Evolutionary conservation across 2,888 invertebrate species (phyloP), one percentile per base, ranked within the genome.

Genomic region (Melanotus villosus): DNA sequence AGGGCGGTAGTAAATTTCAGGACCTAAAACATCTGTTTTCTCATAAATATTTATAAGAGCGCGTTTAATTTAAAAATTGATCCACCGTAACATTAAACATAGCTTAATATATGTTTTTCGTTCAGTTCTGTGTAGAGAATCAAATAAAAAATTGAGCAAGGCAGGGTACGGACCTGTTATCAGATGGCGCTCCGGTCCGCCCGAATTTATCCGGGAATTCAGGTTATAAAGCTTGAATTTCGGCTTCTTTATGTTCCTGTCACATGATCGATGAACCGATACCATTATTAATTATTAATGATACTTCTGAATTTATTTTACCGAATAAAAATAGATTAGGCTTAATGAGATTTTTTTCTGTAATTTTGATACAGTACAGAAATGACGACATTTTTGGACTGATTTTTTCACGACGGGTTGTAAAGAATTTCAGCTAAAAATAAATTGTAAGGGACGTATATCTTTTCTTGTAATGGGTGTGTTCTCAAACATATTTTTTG

Each of bases 171-270:
- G 21, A 9, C n/a, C 50, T 18, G 50, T 58, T 57, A 36, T 57
- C 32, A 65, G 65, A 58, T 47, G 65, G 65, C 65, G 65, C 65
- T 52, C 30, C 18, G 23, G 14, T 26, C 12, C 57, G 21, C 12
- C 18, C 14, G 26, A 57, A 47, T 57, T 59, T 38, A 47, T 59
- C 50, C 23, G 38, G 58, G 50, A 65, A 50, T 65, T 32, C 16
- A 9, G 18, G 9, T 30, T 23, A 16, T 12, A 34, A n/a, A 38
- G 21, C 5, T 38, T 26, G 7, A 18, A 18, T 18, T 4, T 47
- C 16, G 2, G 6, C 1, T 23, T 47, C n/a, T 23, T 47, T 2
- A 9, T 16, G 41, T 1, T 38, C 12, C 5, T 34, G n/a, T 5
- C 10, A 2, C n/a, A 4, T 34, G 7, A 34, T 34, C 7, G n/a